Evolutionary conservation across 1,140 invertebrate species (phyloP), one percentile per base, ranked within the genome.

Genomic region (Pissodes strobi): DNA sequence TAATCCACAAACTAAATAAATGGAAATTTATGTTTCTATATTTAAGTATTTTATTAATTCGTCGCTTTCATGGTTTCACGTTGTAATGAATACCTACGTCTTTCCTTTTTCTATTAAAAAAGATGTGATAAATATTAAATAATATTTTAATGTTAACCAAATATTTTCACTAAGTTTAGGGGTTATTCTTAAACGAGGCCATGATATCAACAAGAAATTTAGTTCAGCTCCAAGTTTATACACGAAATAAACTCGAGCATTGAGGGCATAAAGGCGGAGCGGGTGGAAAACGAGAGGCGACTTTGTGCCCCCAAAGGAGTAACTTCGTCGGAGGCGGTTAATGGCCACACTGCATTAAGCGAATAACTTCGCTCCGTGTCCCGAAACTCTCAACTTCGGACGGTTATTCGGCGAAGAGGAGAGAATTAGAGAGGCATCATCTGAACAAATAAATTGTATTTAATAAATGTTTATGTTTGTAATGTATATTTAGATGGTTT

Each of bases 281-380:
- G 45, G 45, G 45, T 17, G 27, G 48, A 3, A 52, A 15, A 49
- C 18, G 27, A 25, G 23, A 4, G 48, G 48, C 48, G 48, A 52
- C 48, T 52, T 52, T 21, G 23, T 30, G 48, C 48, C 48, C n/a
- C 48, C 48, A 52, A 52, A 52, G 48, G 48, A 52, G 48, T 52
- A 52, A 52, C 48, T 52, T 23, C 48, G 48, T 13, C 22, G 48
- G 48, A 52, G 48, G 48, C 48, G 48, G 48, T 52, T 52, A 52
- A 52, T 52, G 48, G 48, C 48, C 48, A 52, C 48, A 52, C 48
- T 52, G 48, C 48, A 52, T 52, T 52, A 52, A 48, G 22, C 48
- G 48, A 52, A 52, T 52, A 52, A 52, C 48, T 52, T 52, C 48
- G 48, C 22, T 34, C 22, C 21, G 13, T 30, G 48, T 52, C 48